Evolutionary conservation across 2,888 invertebrate genomes (phyloP), one percentile per base, ranked within the genome.

Genomic region (Dendrolimus houi): DNA sequence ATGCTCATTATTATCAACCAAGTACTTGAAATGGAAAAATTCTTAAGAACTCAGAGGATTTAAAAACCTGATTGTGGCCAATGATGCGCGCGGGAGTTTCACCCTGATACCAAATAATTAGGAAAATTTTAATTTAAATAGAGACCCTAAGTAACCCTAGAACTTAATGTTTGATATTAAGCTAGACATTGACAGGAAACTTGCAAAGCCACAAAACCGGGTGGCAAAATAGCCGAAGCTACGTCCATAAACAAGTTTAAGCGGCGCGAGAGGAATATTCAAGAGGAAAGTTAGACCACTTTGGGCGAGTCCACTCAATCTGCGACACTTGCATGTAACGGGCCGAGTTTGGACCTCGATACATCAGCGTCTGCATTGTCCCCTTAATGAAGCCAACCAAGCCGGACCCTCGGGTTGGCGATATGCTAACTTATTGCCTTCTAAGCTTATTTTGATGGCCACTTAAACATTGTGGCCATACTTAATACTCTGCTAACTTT

Each of bases 381-480:
- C 80, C 75, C 83, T 82, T 89, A 88, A 90, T 90, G 89, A 87
- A 87, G 87, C 47, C 47, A 29, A 29, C 29, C 47, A 47, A 47
- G 47, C 83, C 74, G 70, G 68, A 69, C 72, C 72, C 70, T 63
- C 72, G 72, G 73, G 75, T 79, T 85, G 79, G 84, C 85, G 79
- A 74, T 75, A 75, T 83, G 77, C 75, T 83, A 85, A 88, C 77
- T 88, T 87, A 85, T 83, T 76, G 80, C 79, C 72, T 79, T 79
- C 79, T 85, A 82, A 87, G 81, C 83, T 74, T 69, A 76, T 72
- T 87, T 85, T 88, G 88, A 88, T 88, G 78, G 79, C 83, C 85
- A 81, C 82, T 87, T 83, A 77, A 83, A 79, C 78, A 79, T 74
- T 78, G 72, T 74, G 71, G 70, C 73, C 67, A 69, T 72, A 79